Evolutionary conservation across 2,888 invertebrate genomes (phyloP), one percentile per base, ranked within the genome.

Genomic region (Amphipyra berbera): DNA sequence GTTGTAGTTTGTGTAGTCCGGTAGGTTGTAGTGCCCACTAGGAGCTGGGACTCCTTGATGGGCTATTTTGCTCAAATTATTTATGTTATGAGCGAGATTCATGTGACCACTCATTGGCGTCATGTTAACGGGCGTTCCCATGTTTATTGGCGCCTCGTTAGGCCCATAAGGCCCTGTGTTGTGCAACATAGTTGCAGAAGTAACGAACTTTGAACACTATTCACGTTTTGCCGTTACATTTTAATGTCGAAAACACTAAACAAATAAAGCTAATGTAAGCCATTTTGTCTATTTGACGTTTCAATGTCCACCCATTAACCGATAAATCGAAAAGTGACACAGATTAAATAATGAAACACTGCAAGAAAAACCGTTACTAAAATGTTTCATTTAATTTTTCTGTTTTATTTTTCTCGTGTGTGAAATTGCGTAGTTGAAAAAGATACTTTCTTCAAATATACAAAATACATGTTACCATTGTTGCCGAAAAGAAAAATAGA

Each of bases 81-180:
- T 87, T 60, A 90, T 84, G 72, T 87, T 90, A 78, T 88, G 85
- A 59, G 81, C 81, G 44, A 90, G 83, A 79, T 89, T 85, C 50
- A 87, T 84, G 30, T 79, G 81, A 14, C 83, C 81, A 71, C 77
- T 79, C 52, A 88, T 78, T 73, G 86, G 86, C 38, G 86, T 80
- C 83, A 89, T 84, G 73, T 90, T 91, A 62, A 89, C 66, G 48
- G 91, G 85, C 33, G 87, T 79, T 58, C 89, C 85, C 82, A 89
- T 83, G 67, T 88, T 92, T 48, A 88, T 79, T 35, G 92, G 89
- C 30, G 85, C 78, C 44, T 93, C 94, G 63, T 87, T 90, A 12
- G 89, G 85, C 74, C 89, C 91, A 70, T 87, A 94, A 67, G 86
- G 83, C 72, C 91, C 93, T 61, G 86, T 93, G 71, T 93, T 93